These are phyloP conservation scores for Meloe dianella DNA, from an alignment of 2,888 invertebrate species.

Conservation along the genomic window DNA sequence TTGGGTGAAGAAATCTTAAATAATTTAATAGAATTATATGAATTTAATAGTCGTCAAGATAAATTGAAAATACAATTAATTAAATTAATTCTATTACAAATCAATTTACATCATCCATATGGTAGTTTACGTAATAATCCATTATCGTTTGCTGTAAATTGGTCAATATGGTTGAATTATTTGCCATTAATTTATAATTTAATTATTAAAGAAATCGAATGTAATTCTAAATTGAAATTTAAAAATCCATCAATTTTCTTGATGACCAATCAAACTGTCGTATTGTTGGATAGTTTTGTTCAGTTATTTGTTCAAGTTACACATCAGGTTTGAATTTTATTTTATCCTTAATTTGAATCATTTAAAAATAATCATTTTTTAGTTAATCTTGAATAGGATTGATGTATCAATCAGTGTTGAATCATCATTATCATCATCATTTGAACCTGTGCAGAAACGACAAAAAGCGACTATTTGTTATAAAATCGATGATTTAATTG, in stretches of 20 bases:
- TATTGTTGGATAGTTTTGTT: conserved; percentile 44
- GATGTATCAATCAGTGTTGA: not conserved
- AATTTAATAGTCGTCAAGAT: conserved; percentile 42
- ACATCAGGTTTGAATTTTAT: conserved; percentile 6
- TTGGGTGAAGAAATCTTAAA: conserved; percentile 54
- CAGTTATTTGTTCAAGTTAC: conserved; percentile 52
- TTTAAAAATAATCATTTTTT: conserved; percentile 1
- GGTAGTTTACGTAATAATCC: conserved; percentile 53
- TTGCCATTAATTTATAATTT: conserved; percentile 55
- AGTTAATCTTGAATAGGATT: conserved; percentile 12
- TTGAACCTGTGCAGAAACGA: conserved; percentile 33
- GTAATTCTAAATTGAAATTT: conserved; percentile 14
- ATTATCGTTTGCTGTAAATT: conserved; percentile 56
- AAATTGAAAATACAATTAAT: conserved; percentile 55
- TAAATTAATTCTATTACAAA: conserved; percentile 61
- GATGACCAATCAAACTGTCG: conserved; percentile 31
- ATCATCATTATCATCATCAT: not conserved
- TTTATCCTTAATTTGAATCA: not conserved
- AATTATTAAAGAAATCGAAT: conserved; percentile 50
- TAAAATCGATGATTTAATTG: conserved; percentile 47
- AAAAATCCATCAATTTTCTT: conserved; percentile 43
- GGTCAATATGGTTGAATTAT: conserved; percentile 58
- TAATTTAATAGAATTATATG: conserved; percentile 44
- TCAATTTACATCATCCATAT: conserved; percentile 63
- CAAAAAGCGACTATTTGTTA: conserved; percentile 33